These are phyloP conservation scores for Perodicticus potto DNA, from an alignment of 2,797 vertebrate species.

Conservation along the genomic window DNA sequence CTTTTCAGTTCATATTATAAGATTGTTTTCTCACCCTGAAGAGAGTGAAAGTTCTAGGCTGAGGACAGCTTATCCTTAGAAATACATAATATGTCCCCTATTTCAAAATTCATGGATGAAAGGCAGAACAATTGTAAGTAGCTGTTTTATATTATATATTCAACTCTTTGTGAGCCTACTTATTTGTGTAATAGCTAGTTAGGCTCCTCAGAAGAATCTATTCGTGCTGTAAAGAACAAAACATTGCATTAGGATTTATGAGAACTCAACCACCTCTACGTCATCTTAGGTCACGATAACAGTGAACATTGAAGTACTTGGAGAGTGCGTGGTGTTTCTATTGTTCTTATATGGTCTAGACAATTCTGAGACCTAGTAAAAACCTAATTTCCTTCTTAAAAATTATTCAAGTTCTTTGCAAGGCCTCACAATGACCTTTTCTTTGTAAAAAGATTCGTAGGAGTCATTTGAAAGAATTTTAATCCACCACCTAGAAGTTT, in stretches of 20 bases:
- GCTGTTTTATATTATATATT: not conserved
- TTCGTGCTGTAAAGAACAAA: not conserved
- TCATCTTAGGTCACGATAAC: not conserved
- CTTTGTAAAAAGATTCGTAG: not conserved
- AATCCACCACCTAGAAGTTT: not conserved
- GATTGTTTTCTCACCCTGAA: not conserved
- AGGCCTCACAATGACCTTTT: not conserved
- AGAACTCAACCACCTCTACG: not conserved
- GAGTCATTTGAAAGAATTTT: not conserved
- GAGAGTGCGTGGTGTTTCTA: not conserved
- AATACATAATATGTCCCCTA: not conserved
- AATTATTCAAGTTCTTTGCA: not conserved
- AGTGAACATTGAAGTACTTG: not conserved
- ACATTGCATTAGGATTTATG: not conserved
- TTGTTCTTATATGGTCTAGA: not conserved
- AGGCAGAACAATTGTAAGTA: not conserved
- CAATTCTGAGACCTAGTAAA: not conserved
- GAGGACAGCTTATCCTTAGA: not conserved
- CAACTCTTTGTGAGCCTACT: not conserved
- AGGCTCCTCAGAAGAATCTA: not conserved
- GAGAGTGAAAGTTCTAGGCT: not conserved
- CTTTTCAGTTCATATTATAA: not conserved
- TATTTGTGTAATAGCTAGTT: not conserved
- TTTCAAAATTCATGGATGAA: constrained; percentile 5
- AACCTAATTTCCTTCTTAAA: not conserved